These are phyloP conservation scores for Smutsia temminckii DNA, from an alignment of 2,797 vertebrate genomes.

Conservation along the genomic window DNA sequence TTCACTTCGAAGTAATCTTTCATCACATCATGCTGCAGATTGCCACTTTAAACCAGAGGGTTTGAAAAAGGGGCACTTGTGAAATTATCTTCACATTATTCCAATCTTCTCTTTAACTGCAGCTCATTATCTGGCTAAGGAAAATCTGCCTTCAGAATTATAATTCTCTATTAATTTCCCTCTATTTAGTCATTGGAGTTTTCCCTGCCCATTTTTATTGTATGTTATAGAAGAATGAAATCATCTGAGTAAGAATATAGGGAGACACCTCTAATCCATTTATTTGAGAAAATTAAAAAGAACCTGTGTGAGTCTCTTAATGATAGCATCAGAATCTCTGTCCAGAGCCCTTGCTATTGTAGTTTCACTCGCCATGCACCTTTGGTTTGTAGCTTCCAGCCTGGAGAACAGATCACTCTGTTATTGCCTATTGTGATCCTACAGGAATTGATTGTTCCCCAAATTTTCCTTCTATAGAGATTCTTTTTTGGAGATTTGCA, in stretches of 20 bases:
- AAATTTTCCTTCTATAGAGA: conserved; percentile 16
- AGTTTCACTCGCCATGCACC: neutral
- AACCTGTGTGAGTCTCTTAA: conserved; percentile 13
- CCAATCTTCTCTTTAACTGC: conserved; percentile 52
- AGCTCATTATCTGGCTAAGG: conserved; percentile 55
- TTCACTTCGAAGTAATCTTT: conserved; percentile 54
- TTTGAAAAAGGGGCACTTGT: conserved; percentile 34
- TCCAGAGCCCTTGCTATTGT: neutral
- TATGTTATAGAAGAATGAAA: conserved; percentile 57
- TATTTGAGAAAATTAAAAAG: conserved; percentile 43
- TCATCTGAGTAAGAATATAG: neutral
- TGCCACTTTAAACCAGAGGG: conserved; percentile 44
- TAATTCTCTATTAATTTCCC: conserved; percentile 64
- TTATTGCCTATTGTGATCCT: conserved; percentile 3
- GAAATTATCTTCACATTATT: conserved; percentile 68
- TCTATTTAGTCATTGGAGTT: conserved; percentile 48
- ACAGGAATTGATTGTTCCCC: neutral
- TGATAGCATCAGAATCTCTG: conserved; percentile 1
- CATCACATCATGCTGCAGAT: conserved; percentile 13
- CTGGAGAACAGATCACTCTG: conserved; percentile 2
- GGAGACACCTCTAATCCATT: conserved; percentile 11
- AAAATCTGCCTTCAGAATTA: conserved; percentile 59
- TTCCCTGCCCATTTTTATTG: conserved; percentile 28
- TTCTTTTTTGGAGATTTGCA: neutral
- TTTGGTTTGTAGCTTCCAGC: conserved; percentile 18